Base-by-base conservation (phyloP, 2,113 vertebrate species). In the Rhegmatorhina hoffmannsi region DNA sequence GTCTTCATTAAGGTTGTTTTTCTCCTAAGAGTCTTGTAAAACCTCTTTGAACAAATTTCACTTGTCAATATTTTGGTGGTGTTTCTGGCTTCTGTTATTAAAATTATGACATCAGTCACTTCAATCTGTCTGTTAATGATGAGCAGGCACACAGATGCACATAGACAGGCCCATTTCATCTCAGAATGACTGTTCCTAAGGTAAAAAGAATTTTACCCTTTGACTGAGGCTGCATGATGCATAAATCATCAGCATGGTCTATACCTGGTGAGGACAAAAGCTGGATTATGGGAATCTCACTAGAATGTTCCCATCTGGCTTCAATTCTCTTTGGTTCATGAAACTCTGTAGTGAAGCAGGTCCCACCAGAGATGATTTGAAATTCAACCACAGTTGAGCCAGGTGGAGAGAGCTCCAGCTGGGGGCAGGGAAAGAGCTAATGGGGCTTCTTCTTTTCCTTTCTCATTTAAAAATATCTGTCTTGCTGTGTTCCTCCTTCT, bases 61-160 rank as follows among this genome's bases (percentile, higher is more conserved):
- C 76, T 90, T 92, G 47, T 78, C 86, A 72, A 67, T 92, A 49
- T 84, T 86, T 90, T 91, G 29, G 43, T 75, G 20, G 18, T 67
- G 43, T 84, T 95, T 92, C 94, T 96, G 73, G 52, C 34, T 81
- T 81, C 43, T 74, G 34, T 90, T 92, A 68, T 75, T 82, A 84
- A 53, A 95, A 87, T n/a, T 75, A 38, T 87, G 60, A 81, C 69
- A 87, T 91, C 89, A 78, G 76, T 52, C 73, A 49, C 52, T 89
- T 92, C 76, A 84, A 3, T 86, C 50, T 88, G 25, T 43, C 75
- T 92, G 34, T 70, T 90, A 70, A 70, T 70, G 60, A 55, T 59
- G 76, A 90, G 56, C 33, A 87, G 62, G 33, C 29, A 58, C 25
- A 85, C 36, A n/a, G 52, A 56, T 52, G 33, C 56, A 93, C 64